Evolutionary conservation across 2,888 invertebrate species (phyloP).

Genomic region (Pomacea canaliculata): DNA sequence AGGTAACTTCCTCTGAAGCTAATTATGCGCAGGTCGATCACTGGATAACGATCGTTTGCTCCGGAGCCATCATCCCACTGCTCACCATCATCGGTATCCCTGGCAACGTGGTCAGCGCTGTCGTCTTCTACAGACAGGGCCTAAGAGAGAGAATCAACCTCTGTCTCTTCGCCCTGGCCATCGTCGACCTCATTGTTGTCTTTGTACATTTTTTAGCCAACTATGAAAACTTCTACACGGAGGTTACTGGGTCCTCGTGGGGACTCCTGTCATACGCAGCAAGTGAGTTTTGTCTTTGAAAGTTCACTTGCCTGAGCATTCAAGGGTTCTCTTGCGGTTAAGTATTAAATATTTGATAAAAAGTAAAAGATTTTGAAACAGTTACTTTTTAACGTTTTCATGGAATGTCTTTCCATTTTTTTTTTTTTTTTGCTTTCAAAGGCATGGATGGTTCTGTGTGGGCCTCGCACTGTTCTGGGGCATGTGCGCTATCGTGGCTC

Average conservation of each 20-base stretch:
- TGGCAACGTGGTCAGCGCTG: background rate
- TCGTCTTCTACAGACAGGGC: background rate
- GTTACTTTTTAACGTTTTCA: too few relatives aligned
- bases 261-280: too few relatives aligned
- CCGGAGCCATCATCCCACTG: background rate
- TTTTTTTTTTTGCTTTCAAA: background rate
- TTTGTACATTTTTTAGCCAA: too few relatives aligned
- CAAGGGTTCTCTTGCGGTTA: too few relatives aligned
- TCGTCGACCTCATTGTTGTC: background rate
- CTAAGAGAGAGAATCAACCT: background rate
- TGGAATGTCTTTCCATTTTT: too few relatives aligned
- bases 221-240: too few relatives aligned
- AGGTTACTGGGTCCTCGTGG: too few relatives aligned
- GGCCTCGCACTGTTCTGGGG: slow-evolving; percentile 21
- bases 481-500: slow-evolving; percentile 17
- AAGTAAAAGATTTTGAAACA: too few relatives aligned
- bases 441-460: slow-evolving; percentile 11
- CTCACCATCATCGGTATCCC: background rate
- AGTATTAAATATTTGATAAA: too few relatives aligned
- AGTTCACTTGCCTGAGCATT: too few relatives aligned
- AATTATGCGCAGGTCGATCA: background rate
- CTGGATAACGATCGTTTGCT: background rate
- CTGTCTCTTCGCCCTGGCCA: background rate
- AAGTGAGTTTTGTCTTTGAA: too few relatives aligned
- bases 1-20: too few relatives aligned